These are phyloP conservation scores for Sphaerophoria rueppellii DNA, from an alignment of 2,888 invertebrate genomes.

Conservation along the genomic window DNA sequence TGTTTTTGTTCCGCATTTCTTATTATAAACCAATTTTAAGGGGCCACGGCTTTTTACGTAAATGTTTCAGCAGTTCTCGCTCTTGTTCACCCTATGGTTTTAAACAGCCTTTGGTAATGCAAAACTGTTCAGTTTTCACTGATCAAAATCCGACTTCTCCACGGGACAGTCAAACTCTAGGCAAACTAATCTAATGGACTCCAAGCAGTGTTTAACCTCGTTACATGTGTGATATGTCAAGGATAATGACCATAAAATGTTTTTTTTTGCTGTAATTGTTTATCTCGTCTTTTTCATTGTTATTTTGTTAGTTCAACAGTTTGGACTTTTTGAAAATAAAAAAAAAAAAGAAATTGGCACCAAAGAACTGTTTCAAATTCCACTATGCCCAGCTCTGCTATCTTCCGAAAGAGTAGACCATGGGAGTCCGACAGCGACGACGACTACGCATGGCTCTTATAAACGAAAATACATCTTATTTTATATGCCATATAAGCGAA, in stretches of 20 bases:
- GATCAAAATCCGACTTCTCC: conserved; percentile 60
- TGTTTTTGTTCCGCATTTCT: background rate
- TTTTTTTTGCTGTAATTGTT: conserved; percentile 29
- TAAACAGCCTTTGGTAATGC: background rate
- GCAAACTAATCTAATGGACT: background rate
- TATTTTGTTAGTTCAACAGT: conserved; percentile 1
- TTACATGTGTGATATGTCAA: conserved; percentile 62
- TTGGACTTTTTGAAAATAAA: conserved; percentile 18
- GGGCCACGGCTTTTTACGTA: background rate
- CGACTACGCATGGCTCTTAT: too few species aligned
- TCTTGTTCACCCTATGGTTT: background rate
- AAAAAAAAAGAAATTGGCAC: conserved; percentile 57
- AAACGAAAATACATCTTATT: conserved; percentile 46
- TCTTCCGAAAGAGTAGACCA: background rate
- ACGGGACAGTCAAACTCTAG: conserved; percentile 21
- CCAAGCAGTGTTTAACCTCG: conserved; percentile 54
- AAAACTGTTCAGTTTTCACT: background rate
- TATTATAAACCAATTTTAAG: too few species aligned
- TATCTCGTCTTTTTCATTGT: conserved; percentile 10
- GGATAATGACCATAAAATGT: conserved; percentile 65
- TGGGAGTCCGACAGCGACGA: too few species aligned
- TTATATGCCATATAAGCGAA: background rate
- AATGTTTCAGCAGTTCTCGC: background rate
- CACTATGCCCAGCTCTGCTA: conserved; percentile 3
- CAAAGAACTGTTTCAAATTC: conserved; percentile 65